A percentile compares a stretch with the other conserved stretches of the same genome.
Evolutionary conservation across 2,888 invertebrate genomes (phyloP).

Genomic region (Sminthurides aquaticus): DNA sequence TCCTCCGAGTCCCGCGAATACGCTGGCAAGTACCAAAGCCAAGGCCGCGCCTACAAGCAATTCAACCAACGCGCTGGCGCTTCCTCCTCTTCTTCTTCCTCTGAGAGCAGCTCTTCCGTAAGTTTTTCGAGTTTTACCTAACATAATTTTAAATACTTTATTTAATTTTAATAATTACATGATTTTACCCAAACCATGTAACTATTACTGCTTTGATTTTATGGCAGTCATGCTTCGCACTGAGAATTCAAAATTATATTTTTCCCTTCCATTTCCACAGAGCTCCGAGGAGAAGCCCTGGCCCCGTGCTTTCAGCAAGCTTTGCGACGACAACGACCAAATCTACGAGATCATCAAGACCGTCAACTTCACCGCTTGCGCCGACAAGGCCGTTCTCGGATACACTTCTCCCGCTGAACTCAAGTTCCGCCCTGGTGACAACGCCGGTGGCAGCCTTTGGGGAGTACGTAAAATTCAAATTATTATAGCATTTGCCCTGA

Average conservation of each 20-base stretch:
- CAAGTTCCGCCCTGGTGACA: not conserved
- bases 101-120: not conserved
- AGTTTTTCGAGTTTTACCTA: not conserved
- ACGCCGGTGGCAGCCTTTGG: not conserved
- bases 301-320: not conserved
- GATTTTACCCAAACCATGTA: too few species aligned
- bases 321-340: not conserved
- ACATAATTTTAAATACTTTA: too few species aligned
- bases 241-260: too few species aligned
- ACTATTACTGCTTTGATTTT: too few species aligned
- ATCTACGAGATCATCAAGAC: not conserved
- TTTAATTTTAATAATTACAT: too few species aligned
- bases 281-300: not conserved
- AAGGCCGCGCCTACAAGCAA: not conserved
- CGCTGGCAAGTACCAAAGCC: not conserved
- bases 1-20: not conserved
- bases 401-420: not conserved
- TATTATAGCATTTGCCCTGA: too few species aligned
- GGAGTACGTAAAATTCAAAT: not conserved
- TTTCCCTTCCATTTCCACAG: too few species aligned
- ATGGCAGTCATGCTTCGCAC: too few species aligned
- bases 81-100: not conserved
- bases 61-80: not conserved
- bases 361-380: not conserved
- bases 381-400: not conserved